Evolutionary conservation across 2,888 invertebrate genomes (phyloP).

Genomic region (Pyrrhia umbra): DNA sequence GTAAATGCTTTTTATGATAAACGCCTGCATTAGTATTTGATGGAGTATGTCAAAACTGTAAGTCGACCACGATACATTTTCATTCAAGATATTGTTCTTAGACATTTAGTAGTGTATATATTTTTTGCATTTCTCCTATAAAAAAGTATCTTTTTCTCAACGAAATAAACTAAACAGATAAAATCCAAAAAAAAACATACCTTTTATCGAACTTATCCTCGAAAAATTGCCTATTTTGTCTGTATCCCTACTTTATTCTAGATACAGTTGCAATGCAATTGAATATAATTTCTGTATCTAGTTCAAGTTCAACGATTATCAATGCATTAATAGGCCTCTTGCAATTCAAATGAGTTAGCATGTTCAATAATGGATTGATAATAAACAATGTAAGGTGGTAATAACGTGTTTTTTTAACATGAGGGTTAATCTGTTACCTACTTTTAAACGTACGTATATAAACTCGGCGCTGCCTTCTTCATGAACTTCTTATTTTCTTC

Average conservation of each 20-base stretch:
- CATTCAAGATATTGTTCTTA: too few species aligned
- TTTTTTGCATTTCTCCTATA: too few species aligned
- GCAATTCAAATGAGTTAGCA: constrained; percentile 11
- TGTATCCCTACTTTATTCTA: neutral
- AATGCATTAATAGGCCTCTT: constrained; percentile 10
- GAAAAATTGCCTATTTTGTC: neutral
- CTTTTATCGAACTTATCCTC: neutral
- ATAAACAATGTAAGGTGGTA: constrained; percentile 5
- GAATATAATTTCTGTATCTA: constrained; percentile 27
- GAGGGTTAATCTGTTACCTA: neutral
- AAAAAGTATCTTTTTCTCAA: too few species aligned
- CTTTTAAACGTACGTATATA: neutral
- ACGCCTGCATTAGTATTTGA: too few species aligned
- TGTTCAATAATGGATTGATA: neutral
- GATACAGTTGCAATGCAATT: constrained; percentile 5
- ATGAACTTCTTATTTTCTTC: too few species aligned
- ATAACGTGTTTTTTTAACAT: neutral
- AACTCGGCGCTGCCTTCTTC: too few species aligned
- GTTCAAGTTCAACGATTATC: constrained; percentile 37
- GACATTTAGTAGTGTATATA: too few species aligned
- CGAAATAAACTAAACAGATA: too few species aligned
- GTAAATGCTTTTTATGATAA: neutral
- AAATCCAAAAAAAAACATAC: too few species aligned
- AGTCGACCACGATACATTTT: too few species aligned
- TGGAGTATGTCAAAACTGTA: too few species aligned